A percentile compares a stretch with the other conserved stretches of the same genome.
Evolutionary conservation across 1,140 invertebrate species (phyloP).

Genomic region (Hycleus cichorii): DNA sequence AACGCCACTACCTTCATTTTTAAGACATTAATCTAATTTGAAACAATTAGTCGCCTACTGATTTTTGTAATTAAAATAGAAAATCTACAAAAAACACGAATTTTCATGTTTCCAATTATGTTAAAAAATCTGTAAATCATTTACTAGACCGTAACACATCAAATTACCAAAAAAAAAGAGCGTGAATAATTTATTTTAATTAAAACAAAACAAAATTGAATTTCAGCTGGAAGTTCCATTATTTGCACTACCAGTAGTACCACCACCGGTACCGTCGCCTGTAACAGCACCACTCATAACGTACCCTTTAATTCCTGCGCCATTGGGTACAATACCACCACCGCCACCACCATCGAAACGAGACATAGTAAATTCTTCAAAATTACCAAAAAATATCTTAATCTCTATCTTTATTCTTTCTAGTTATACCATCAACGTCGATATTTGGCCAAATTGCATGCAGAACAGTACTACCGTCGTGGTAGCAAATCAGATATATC

Average conservation of each 20-base stretch:
- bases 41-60: no score
- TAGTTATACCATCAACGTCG: background rate
- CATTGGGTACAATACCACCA: constrained; percentile 35
- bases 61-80: no score
- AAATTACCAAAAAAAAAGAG: no score
- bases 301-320: constrained; percentile 36
- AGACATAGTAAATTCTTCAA: constrained; percentile 7
- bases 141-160: no score
- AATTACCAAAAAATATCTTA: background rate
- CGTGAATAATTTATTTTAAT: no score
- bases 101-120: no score
- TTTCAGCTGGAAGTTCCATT: constrained; percentile 4
- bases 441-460: background rate
- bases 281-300: constrained; percentile 13
- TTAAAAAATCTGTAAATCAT: no score
- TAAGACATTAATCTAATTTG: no score
- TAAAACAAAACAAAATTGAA: no score
- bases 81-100: no score
- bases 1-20: no score
- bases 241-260: constrained; percentile 16
- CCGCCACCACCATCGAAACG: constrained; percentile 27
- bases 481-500: background rate
- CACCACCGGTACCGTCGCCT: constrained; percentile 9
- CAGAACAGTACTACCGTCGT: no score
- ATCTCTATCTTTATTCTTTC: background rate